A percentile compares a stretch with the other conserved stretches of the same genome.
These are phyloP conservation scores for Piaya cayana DNA, from an alignment of 2,113 vertebrate genomes.

Conservation along the genomic window DNA sequence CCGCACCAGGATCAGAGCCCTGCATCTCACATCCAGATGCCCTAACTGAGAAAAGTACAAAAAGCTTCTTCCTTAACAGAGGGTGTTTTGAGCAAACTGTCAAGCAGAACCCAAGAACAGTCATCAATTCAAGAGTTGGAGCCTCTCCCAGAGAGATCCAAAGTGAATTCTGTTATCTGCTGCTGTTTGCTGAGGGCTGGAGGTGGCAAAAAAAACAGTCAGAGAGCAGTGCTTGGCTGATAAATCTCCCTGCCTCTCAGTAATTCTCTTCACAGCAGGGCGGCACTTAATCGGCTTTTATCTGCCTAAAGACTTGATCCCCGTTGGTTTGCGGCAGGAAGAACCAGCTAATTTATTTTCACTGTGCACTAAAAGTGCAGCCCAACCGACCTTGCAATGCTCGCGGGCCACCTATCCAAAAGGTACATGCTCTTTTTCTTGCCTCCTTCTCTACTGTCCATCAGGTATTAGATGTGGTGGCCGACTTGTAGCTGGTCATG, in stretches of 20 bases:
- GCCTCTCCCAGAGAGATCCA: not conserved
- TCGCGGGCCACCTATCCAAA: not conserved
- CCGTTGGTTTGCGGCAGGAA: not conserved
- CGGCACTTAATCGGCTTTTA: not conserved
- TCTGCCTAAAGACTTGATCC: slow-evolving; percentile 18
- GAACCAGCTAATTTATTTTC: not conserved
- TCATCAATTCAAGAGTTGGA: not conserved
- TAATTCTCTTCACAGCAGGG: not conserved
- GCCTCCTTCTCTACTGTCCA: not conserved
- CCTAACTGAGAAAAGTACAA: not conserved
- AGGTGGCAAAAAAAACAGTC: not conserved
- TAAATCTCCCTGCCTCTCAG: not conserved
- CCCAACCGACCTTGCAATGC: not conserved
- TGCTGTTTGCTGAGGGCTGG: not conserved
- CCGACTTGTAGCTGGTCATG: slow-evolving; percentile 34
- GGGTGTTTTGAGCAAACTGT: not conserved
- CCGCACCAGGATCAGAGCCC: not conserved
- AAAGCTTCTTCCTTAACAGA: not conserved
- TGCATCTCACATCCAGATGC: not conserved
- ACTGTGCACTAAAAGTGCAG: not conserved
- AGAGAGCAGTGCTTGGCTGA: not conserved
- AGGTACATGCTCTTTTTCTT: slow-evolving; percentile 22
- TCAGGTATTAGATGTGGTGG: not conserved
- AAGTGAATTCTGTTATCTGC: not conserved
- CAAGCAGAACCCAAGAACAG: not conserved